These are phyloP conservation scores for Delphinapterus leucas DNA, from an alignment of 2,113 vertebrate genomes.

Conservation along the genomic window DNA sequence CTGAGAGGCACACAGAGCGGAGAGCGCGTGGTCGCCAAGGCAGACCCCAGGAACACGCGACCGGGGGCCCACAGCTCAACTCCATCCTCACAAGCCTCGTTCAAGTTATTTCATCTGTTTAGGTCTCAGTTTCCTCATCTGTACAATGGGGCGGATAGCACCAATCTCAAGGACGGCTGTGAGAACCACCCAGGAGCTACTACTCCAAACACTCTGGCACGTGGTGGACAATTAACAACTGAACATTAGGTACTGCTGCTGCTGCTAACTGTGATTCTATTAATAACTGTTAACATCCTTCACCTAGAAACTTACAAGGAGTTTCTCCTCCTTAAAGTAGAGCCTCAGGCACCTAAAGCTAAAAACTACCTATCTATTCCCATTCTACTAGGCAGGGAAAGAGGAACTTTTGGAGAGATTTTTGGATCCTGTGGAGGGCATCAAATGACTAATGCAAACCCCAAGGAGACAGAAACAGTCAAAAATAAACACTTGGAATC, in stretches of 20 bases:
- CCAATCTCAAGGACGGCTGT: background rate
- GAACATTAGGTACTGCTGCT: fast-evolving
- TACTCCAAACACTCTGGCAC: background rate
- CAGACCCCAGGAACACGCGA: background rate
- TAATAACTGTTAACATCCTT: background rate
- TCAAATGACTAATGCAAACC: background rate
- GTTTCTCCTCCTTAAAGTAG: background rate
- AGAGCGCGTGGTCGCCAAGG: background rate
- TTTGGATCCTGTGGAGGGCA: background rate
- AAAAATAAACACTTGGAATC: background rate
- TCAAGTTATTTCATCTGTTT: background rate
- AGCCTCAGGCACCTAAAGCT: background rate
- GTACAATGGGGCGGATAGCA: background rate
- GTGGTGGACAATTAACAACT: fast-evolving
- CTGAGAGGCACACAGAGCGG: background rate
- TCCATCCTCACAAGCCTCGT: fast-evolving
- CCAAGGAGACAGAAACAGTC: background rate
- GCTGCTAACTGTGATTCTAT: fast-evolving
- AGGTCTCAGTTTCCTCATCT: background rate
- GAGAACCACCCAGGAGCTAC: background rate
- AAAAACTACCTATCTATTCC: background rate
- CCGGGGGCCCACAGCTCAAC: background rate
- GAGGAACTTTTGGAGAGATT: fast-evolving
- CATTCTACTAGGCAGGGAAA: background rate
- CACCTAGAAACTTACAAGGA: background rate